Evolutionary conservation across 2,797 vertebrate genomes (phyloP).

Genomic region (Heteromormyrus szaboi): DNA sequence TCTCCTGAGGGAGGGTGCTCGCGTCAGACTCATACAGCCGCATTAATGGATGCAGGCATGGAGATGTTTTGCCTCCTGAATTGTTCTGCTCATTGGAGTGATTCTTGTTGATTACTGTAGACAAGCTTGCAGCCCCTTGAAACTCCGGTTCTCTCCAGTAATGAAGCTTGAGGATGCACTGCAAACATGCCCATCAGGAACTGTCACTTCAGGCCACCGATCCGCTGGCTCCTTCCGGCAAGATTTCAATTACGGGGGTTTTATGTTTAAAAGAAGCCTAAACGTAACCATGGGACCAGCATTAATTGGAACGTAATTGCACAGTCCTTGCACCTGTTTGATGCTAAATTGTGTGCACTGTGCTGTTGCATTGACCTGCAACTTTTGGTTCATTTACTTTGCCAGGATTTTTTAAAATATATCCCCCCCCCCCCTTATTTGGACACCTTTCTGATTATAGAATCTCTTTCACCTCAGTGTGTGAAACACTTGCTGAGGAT

Average conservation of each 20-base stretch:
- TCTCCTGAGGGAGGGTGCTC: neutral
- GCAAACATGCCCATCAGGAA: constrained; percentile 19
- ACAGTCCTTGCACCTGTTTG: constrained; percentile 68
- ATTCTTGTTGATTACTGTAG: neutral
- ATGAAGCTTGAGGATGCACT: constrained; percentile 44
- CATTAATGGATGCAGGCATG: neutral
- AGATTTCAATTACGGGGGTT: constrained; percentile 58
- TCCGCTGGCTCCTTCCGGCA: constrained; percentile 44
- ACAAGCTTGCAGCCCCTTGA: neutral
- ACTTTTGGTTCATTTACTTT: constrained; percentile 63
- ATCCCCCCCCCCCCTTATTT: constrained; percentile 21
- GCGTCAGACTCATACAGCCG: neutral
- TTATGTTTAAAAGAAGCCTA: constrained; percentile 49
- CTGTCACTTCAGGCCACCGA: constrained; percentile 29
- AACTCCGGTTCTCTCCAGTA: constrained; percentile 41
- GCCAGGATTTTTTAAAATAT: constrained; percentile 1
- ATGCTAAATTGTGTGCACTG: constrained; percentile 78
- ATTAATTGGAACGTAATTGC: constrained; percentile 76
- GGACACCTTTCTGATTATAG: constrained; percentile 11
- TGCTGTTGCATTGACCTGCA: constrained; percentile 70
- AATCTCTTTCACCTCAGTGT: constrained; percentile 25
- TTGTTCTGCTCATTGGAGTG: neutral
- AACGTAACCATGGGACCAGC: constrained; percentile 64
- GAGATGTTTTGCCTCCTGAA: constrained; percentile 4
- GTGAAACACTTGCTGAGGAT: neutral